Evolutionary conservation across 2,888 invertebrate genomes (phyloP).

Genomic region (Daptonema setosum): DNA sequence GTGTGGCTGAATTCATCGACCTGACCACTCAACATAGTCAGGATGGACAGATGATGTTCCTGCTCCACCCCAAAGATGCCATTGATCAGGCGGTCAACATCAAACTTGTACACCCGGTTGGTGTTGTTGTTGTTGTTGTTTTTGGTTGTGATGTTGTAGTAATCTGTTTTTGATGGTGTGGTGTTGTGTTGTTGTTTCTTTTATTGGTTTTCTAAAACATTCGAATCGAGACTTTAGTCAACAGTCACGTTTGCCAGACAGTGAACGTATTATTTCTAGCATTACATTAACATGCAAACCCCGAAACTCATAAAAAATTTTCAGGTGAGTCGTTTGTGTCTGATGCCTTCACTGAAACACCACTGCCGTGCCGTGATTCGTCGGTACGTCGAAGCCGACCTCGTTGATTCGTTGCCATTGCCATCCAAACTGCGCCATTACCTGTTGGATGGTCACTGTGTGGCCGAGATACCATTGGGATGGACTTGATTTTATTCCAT

Average conservation of each 20-base stretch:
- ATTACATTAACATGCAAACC: not conserved
- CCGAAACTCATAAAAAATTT: not conserved
- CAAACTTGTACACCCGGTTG: not conserved
- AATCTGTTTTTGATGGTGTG: not conserved
- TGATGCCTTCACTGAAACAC: not conserved
- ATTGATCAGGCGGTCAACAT: not conserved
- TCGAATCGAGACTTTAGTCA: no score
- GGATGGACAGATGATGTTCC: not conserved
- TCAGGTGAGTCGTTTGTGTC: not conserved
- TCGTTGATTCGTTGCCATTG: not conserved
- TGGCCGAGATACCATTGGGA: no score
- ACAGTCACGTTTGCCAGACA: not conserved
- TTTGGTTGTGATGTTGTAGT: not conserved
- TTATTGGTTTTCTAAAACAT: no score
- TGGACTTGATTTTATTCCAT: no score
- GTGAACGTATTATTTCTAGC: not conserved
- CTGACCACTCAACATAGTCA: not conserved
- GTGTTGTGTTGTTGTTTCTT: not conserved
- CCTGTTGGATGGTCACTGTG: no score
- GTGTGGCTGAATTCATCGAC: slow-evolving; percentile 1
- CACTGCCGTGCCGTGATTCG: not conserved
- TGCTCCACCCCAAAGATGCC: not conserved
- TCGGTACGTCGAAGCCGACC: not conserved
- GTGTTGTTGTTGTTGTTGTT: not conserved
- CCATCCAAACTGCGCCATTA: not conserved